A percentile compares a stretch with the other conserved stretches of the same genome.
Conservation (phyloP, 2,113 vertebrate species). For the Pyrgilauda ruficollis region DNA sequence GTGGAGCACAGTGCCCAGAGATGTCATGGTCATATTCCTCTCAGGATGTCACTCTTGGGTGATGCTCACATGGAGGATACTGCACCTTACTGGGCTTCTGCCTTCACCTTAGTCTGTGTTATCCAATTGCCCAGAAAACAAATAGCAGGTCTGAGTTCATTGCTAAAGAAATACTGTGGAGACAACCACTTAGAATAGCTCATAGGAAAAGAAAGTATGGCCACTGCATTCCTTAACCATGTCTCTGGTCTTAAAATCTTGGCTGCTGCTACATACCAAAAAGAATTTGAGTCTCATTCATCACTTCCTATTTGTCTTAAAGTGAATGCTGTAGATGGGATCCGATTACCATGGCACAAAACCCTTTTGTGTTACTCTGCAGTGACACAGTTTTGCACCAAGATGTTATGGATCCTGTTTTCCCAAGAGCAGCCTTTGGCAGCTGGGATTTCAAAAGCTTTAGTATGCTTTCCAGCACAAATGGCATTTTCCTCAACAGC, state of each 20-base stretch:
- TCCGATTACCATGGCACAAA: constrained; percentile 23
- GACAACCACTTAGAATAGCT: neutral
- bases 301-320: constrained; percentile 52
- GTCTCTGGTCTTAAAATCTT: constrained; percentile 24
- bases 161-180: neutral
- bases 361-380: neutral
- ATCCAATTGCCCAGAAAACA: neutral
- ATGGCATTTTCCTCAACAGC: neutral
- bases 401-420: constrained; percentile 24
- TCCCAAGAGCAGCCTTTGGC: constrained; percentile 24
- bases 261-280: constrained; percentile 16
- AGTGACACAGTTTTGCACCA: constrained; percentile 19
- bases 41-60: neutral
- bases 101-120: neutral
- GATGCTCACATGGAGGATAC: neutral
- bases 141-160: neutral
- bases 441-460: constrained; percentile 45
- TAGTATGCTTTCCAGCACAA: constrained; percentile 56
- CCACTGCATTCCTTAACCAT: neutral
- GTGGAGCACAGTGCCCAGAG: neutral
- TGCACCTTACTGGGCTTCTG: neutral
- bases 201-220: neutral
- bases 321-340: constrained; percentile 4
- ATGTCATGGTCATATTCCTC: neutral
- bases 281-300: constrained; percentile 35